Evolutionary conservation across 2,797 vertebrate genomes (phyloP), one percentile per base, ranked within the genome.

Genomic region (Smutsia temminckii): DNA sequence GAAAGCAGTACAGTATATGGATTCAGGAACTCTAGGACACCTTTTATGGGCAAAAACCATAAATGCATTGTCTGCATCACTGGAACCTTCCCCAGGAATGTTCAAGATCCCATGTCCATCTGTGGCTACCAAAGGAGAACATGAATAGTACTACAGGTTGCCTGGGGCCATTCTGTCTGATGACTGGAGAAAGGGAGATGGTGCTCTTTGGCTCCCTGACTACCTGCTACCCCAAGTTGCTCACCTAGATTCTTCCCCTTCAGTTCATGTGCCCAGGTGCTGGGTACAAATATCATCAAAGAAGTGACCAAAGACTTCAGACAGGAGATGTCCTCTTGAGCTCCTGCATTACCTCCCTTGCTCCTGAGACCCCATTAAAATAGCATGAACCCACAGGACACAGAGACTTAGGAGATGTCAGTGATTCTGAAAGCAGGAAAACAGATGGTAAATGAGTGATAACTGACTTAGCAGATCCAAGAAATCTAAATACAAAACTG

Each of bases 401-500:
- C 71, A 93, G 72, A 64, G 29, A 87, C 42, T 61, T 80, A 51
- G 74, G 75, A 74, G 59, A 80, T 68, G 51, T 59, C 11, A 55
- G 49, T 6, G 23, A 32, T 53, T 95, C 42, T 59, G 34, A 91
- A 80, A 80, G 66, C n/a, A 80, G 32, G 20, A 71, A 85, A 89
- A 51, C n/a, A 89, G 71, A 71, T 93, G 66, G 32, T 46, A 46
- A 11, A 23, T 79, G 46, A 80, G 13, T 93, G 71, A 80, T 42
- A 53, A 90, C 51, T 61, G 49, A 93, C 32, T 84, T 89, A 71
- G 20, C 66, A 93, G 59, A 59, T 85, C 72, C n/a, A 74, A 51
- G 80, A 93, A 85, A 80, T 14, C 34, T 80, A 79, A 85, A 66
- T 85, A 66, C 80, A 80, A 74, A 90, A 53, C 40, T 80, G 51